These are phyloP conservation scores for Biston stratarius DNA, from an alignment of 2,888 invertebrate genomes.

Conservation along the genomic window DNA sequence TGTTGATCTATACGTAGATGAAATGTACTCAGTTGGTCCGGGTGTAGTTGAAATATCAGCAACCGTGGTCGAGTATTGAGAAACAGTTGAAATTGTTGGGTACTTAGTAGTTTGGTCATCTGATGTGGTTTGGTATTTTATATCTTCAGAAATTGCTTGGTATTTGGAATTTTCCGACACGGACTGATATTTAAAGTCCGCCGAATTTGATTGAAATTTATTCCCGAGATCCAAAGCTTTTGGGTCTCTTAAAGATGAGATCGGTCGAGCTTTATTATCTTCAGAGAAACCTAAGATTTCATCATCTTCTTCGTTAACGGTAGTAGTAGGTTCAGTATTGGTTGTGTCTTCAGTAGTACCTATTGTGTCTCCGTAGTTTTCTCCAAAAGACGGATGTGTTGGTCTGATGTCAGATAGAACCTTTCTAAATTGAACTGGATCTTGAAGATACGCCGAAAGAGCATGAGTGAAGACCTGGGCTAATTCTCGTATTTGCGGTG, in stretches of 20 bases:
- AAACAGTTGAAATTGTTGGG: constrained; percentile 18
- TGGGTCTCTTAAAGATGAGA: constrained; percentile 69
- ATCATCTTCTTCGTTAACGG: constrained; percentile 89
- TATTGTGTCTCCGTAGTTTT: constrained; percentile 40
- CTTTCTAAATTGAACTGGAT: constrained; percentile 93
- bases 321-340: constrained; percentile 86
- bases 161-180: constrained; percentile 26
- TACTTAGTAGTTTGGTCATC: constrained; percentile 11
- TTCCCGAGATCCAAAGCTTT: constrained; percentile 70
- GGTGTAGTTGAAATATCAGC: constrained; percentile 54
- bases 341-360: constrained; percentile 67
- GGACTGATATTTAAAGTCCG: constrained; percentile 35
- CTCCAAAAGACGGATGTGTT: constrained; percentile 89
- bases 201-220: constrained; percentile 24
- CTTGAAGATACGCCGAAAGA: constrained; percentile 92
- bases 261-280: constrained; percentile 72
- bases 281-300: constrained; percentile 93
- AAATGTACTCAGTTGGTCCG: constrained; percentile 56
- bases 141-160: constrained; percentile 32
- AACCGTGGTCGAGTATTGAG: constrained; percentile 39
- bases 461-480: constrained; percentile 95
- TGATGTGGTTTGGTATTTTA: constrained; percentile 34
- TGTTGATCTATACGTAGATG: constrained; percentile 58
- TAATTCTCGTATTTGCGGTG: constrained; percentile 90
- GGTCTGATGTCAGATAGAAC: constrained; percentile 92